Evolutionary conservation across 2,888 invertebrate species (phyloP), one percentile per base, ranked within the genome.

Genomic region (Blastobasis lacticolella): DNA sequence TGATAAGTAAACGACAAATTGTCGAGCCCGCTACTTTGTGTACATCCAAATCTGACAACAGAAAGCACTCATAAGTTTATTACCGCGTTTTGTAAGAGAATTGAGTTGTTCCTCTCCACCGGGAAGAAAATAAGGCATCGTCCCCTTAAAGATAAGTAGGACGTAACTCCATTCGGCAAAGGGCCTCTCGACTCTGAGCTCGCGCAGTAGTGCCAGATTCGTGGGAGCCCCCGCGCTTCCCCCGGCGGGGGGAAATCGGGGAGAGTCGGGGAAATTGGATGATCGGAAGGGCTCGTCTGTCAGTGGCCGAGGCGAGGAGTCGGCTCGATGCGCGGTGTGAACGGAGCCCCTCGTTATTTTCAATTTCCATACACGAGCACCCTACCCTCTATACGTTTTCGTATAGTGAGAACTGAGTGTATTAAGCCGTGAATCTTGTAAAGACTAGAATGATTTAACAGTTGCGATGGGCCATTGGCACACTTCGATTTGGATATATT

Each of bases 91-190:
- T 71, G 70, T 72, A 69, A 67, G 65, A 74, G 73, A 76, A 83
- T 78, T 78, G 78, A 83, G 78, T 75, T 78, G 75, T 79, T 69
- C 66, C 66, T 73, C 69, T 70, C 69, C 71, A 68, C 69, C 72
- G 75, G 69, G 75, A 76, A 78, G 80, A 84, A 85, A 84, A 84
- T 86, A 83, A 86, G 82, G 81, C 80, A 80, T 67, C 77, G 78
- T 80, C 81, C 75, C 75, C 81, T 84, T 81, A 84, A 79, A 83
- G 78, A 84, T 86, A 86, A 86, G 85, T 85, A 84, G 79, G 79
- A 84, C 81, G 85, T 85, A 85, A 86, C 87, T 84, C 85, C 82
- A 85, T 85, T 85, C 82, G 72, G 80, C 75, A 78, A 84, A 86
- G 85, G 84, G 82, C 79, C 86, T 82, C 84, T 85, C 78, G 71